A percentile compares a stretch with the other conserved stretches of the same genome.
Evolutionary conservation across 2,797 vertebrate genomes (phyloP).

Genomic region (Psittacula derbiana): DNA sequence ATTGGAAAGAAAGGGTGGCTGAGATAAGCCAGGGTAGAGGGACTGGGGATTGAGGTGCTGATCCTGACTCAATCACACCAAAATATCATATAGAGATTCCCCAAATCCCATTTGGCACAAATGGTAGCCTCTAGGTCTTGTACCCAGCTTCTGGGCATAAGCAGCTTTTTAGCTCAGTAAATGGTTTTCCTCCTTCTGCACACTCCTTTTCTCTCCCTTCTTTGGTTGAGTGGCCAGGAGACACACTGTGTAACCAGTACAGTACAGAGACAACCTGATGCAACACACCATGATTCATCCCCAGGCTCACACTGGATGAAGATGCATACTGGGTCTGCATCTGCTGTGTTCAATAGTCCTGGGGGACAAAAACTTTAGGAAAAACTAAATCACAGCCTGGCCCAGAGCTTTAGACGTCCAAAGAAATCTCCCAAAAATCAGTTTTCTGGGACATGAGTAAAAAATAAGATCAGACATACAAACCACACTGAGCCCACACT

Average conservation of each 20-base stretch:
- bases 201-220: background rate
- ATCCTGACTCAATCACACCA: background rate
- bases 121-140: background rate
- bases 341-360: background rate
- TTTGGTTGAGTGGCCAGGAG: background rate
- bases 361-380: background rate
- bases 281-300: background rate
- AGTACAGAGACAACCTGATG: background rate
- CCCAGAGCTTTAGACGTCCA: background rate
- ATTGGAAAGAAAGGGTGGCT: background rate
- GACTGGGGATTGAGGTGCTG: background rate
- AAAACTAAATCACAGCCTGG: background rate
- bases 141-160: background rate
- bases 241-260: accelerated
- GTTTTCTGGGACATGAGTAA: background rate
- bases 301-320: background rate
- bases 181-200: background rate
- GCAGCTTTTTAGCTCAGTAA: background rate
- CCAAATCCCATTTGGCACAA: accelerated
- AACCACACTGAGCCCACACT: background rate
- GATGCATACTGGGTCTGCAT: background rate
- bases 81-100: background rate
- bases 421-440: background rate
- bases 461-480: background rate
- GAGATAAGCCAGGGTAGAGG: background rate